Evolutionary conservation across 2,888 invertebrate species (phyloP), one percentile per base, ranked within the genome.

Genomic region (Epistrophe eligans): DNA sequence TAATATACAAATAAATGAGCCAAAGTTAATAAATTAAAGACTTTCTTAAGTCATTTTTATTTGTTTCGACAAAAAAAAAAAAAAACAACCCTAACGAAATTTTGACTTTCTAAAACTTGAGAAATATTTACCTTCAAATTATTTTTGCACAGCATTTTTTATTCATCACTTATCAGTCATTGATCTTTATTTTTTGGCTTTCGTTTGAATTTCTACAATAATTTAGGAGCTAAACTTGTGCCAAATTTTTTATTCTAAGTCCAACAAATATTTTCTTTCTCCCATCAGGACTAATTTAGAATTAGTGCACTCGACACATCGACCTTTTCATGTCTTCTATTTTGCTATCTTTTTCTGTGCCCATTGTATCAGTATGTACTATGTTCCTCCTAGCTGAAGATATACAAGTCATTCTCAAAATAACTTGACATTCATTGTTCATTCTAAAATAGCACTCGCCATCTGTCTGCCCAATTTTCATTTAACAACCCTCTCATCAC

Each of bases 401-500:
- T 38, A 52, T 52, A 70, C 70, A 35, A 70, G 70, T 38, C 43
- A 64, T 64, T 74, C 58, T 4, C 35, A 35, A 77, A 60, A 40
- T 6, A 74, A 52, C 48, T 45, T 15, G 55, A 67, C 40, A 67
- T 80, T 48, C 48, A 74, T 43, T 67, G 58, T 73, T 74, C 50
- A 13, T 73, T 40, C 66, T 10, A 15, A 73, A 80, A 80, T 70
- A 66, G 40, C 7, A 24, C 19, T 52, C 72, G 50, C 13, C 58
- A 67, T 45, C 55, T 43, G 64, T 70, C 73, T 17, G 57, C 52
- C 24, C 35, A 52, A 62, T 13, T 45, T 35, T 24, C 45, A 52
- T 19, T 15, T 74, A 19, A 67, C 35, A 52, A 74, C 35, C 62
- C 52, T 76, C 74, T 57, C 55, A 43, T 80, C 79, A 74, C 15